These are phyloP conservation scores for Epicauta chinensis DNA, from an alignment of 1,140 invertebrate species.

Conservation along the genomic window DNA sequence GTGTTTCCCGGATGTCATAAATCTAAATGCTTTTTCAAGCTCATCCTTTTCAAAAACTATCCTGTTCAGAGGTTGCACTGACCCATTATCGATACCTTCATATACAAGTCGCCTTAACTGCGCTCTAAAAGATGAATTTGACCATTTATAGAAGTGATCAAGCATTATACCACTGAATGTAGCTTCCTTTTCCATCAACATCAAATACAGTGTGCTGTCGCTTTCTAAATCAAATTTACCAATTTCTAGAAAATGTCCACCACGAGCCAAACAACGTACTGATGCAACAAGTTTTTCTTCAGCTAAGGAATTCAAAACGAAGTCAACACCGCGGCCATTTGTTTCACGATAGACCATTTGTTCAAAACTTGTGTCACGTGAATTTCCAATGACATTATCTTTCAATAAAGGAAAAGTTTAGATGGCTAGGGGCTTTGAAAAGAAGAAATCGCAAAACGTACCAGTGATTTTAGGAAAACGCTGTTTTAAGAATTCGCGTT, in stretches of 20 bases:
- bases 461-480: slow-evolving; percentile 55
- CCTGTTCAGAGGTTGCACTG: slow-evolving; percentile 74
- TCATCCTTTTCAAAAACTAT: slow-evolving; percentile 59
- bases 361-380: slow-evolving; percentile 23
- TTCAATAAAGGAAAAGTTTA: slow-evolving; percentile 40
- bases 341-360: slow-evolving; percentile 56
- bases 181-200: slow-evolving; percentile 74
- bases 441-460: too few relatives aligned
- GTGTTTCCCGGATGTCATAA: slow-evolving; percentile 67
- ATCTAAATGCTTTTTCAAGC: slow-evolving; percentile 60
- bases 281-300: slow-evolving; percentile 66
- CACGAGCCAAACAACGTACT: slow-evolving; percentile 64
- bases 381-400: slow-evolving; percentile 40
- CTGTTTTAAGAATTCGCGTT: slow-evolving; percentile 67
- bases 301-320: slow-evolving; percentile 61
- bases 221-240: slow-evolving; percentile 51
- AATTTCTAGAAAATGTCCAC: slow-evolving; percentile 51
- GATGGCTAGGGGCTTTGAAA: too few relatives aligned
- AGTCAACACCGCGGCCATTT: slow-evolving; percentile 57
- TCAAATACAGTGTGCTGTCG: slow-evolving; percentile 60
- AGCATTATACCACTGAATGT: slow-evolving; percentile 84
- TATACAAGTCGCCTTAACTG: slow-evolving; percentile 51
- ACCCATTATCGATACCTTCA: slow-evolving; percentile 79
- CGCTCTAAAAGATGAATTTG: slow-evolving; percentile 53
- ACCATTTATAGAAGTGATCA: slow-evolving; percentile 59